A percentile compares a stretch with the other conserved stretches of the same genome.
Evolutionary conservation across 2,113 vertebrate species (phyloP).

Genomic region (Ciconia boyciana): DNA sequence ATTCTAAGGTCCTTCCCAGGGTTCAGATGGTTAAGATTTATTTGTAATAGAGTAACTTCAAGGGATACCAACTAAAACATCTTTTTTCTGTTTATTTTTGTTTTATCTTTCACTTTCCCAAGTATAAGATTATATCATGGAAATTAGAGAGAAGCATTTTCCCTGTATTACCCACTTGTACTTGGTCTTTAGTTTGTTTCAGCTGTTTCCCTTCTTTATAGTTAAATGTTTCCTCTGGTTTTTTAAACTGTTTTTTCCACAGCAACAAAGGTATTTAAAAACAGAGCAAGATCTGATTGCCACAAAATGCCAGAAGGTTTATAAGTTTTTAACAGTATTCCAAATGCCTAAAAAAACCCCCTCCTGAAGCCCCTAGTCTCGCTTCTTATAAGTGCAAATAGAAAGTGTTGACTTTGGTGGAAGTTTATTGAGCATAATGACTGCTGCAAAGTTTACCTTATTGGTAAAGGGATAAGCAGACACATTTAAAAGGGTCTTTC

Average conservation of each 20-base stretch:
- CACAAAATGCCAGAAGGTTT: background rate
- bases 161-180: background rate
- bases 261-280: background rate
- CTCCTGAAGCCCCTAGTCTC: background rate
- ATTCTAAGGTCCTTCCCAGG: background rate
- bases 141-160: background rate
- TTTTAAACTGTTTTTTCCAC: background rate
- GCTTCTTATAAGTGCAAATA: background rate
- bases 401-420: background rate
- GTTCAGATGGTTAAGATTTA: background rate
- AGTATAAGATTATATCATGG: background rate
- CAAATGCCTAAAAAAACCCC: rapidly evolving
- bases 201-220: background rate
- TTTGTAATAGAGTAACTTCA: background rate
- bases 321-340: background rate
- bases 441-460: background rate
- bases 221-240: background rate
- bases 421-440: background rate
- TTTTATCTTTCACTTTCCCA: background rate
- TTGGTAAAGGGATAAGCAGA: background rate
- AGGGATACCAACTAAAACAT: background rate
- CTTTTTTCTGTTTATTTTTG: background rate
- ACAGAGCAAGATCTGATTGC: background rate
- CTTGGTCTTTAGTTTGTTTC: background rate
- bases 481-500: background rate